phyloP scores from a whole-genome alignment of 30 jellyfish, hydroid and myxozoan genomes.

The Cassiopea andromeda region DNA sequence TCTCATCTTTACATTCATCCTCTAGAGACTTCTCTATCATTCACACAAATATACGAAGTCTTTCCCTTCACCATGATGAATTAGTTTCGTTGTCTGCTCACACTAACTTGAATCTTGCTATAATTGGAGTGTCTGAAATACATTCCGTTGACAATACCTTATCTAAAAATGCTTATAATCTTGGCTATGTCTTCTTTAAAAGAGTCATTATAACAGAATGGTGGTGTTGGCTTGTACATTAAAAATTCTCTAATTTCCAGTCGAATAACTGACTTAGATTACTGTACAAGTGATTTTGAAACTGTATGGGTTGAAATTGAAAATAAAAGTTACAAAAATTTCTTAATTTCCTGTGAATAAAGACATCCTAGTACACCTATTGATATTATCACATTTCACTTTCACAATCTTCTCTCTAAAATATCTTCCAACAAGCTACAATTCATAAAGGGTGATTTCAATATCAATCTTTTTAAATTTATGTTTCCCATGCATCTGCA shows the following conservation, averaged over 20 bases:
- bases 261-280: background rate
- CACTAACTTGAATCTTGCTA: constrained; percentile 29
- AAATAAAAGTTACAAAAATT: constrained; percentile 5
- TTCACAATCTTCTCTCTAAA: constrained; percentile 34
- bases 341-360: constrained; percentile 33
- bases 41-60: constrained; percentile 54
- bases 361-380: constrained; percentile 43
- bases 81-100: constrained; percentile 24
- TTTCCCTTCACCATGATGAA: constrained; percentile 56
- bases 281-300: constrained; percentile 13
- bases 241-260: background rate
- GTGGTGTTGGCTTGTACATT: constrained; percentile 7
- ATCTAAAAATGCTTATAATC: constrained; percentile 10
- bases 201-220: background rate
- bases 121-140: constrained; percentile 44
- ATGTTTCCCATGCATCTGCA: constrained; percentile 20
- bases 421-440: background rate
- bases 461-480: constrained; percentile 41
- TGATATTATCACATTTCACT: constrained; percentile 34
- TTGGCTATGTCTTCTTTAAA: background rate
- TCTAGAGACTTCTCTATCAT: constrained; percentile 52
- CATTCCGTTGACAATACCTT: constrained; percentile 12
- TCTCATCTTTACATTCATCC: constrained; percentile 30
- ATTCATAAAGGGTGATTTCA: constrained; percentile 51
- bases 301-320: constrained; percentile 34